Conservation (phyloP, 2,888 invertebrate genomes). For the Carpatolechia fugitivella region DNA sequence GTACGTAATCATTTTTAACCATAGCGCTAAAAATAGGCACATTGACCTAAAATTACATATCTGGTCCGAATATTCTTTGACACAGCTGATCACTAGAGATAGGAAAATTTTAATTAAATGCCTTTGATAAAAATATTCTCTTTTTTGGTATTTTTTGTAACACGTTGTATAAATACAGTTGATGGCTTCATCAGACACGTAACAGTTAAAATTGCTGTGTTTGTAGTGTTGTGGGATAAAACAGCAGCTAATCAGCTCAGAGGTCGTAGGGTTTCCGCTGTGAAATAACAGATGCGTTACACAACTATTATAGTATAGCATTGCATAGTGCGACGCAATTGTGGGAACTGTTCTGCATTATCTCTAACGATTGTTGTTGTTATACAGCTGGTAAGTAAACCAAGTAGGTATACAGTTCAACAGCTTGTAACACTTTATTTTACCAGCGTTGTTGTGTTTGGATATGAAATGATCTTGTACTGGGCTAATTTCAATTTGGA, state of each 20-base stretch:
- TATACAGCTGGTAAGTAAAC: conserved; percentile 47
- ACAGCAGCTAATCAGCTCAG: conserved; percentile 34
- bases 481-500: too few species aligned
- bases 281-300: conserved; percentile 46
- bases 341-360: conserved; percentile 50
- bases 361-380: conserved; percentile 35
- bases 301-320: conserved; percentile 37
- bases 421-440: neutral
- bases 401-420: neutral
- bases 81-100: too few species aligned
- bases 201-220: conserved; percentile 1
- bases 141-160: too few species aligned
- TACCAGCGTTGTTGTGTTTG: too few species aligned
- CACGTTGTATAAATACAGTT: neutral
- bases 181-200: neutral
- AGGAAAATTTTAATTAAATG: too few species aligned
- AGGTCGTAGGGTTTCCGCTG: conserved; percentile 52
- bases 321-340: conserved; percentile 50
- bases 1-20: too few species aligned
- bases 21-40: too few species aligned
- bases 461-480: too few species aligned
- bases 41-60: too few species aligned
- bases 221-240: conserved; percentile 19
- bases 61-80: too few species aligned
- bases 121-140: too few species aligned